These are phyloP conservation scores for Phaenicophaeus curvirostris DNA, from an alignment of 2,797 vertebrate genomes.

Conservation along the genomic window DNA sequence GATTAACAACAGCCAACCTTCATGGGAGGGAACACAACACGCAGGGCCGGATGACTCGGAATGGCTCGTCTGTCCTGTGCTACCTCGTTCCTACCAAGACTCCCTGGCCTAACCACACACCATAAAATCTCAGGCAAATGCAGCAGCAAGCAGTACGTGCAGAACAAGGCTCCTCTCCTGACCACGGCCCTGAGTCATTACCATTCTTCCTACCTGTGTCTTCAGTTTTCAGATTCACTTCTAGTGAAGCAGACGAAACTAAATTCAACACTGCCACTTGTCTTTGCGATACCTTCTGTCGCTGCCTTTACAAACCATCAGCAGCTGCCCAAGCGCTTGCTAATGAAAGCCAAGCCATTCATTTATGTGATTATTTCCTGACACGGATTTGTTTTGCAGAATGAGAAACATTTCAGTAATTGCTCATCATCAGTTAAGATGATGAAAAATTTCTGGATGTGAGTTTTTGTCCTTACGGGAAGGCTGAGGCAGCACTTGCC, in stretches of 20 bases:
- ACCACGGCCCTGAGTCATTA: not conserved
- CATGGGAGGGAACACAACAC: not conserved
- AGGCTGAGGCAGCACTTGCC: rapidly evolving
- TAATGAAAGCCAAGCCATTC: not conserved
- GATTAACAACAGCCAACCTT: not conserved
- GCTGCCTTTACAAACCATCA: not conserved
- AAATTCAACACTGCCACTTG: not conserved
- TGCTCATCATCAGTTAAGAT: not conserved
- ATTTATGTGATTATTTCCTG: not conserved
- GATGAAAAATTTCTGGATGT: not conserved
- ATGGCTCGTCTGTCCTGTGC: not conserved
- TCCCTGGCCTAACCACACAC: not conserved
- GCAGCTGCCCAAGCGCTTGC: not conserved
- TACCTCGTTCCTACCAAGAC: not conserved
- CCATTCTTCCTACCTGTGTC: not conserved
- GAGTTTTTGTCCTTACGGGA: rapidly evolving
- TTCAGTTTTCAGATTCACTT: not conserved
- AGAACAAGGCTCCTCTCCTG: not conserved
- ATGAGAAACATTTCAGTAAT: not conserved
- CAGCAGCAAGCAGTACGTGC: rapidly evolving
- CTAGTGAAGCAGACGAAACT: not conserved
- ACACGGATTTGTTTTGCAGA: not conserved
- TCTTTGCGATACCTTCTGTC: not conserved
- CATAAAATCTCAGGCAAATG: not conserved
- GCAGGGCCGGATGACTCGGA: not conserved